A percentile compares a stretch with the other conserved stretches of the same genome.
Evolutionary conservation across 2,797 vertebrate genomes (phyloP).

Genomic region (Benthosema pterotum): DNA sequence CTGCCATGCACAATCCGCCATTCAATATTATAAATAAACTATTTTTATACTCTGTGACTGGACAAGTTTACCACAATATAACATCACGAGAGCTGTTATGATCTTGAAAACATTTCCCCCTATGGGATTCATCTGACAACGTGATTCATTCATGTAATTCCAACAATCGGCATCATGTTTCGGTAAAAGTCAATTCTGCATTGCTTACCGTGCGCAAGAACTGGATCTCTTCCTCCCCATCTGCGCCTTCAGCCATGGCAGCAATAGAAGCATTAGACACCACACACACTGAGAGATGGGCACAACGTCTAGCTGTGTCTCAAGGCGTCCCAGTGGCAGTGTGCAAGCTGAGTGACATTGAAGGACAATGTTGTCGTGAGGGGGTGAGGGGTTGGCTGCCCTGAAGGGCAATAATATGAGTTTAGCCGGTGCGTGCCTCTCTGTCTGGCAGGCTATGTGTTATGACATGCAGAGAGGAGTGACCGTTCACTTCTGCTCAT

Average conservation of each 20-base stretch:
- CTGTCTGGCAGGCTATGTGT: conserved; percentile 27
- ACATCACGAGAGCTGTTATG: no score
- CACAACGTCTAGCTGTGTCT: conserved; percentile 28
- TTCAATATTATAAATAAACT: neutral
- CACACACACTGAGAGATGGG: conserved; percentile 45
- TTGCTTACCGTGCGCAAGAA: conserved; percentile 91
- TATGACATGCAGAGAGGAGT: conserved; percentile 45
- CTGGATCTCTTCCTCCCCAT: conserved; percentile 92
- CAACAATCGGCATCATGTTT: no score
- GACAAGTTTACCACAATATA: neutral
- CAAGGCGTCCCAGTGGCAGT: conserved; percentile 17
- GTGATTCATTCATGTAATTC: no score
- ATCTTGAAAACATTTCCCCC: no score
- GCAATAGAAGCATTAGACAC: conserved; percentile 35
- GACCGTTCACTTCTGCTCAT: conserved; percentile 42
- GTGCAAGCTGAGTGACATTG: conserved; percentile 25
- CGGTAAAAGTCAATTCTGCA: conserved; percentile 25
- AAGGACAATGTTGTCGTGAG: conserved; percentile 49
- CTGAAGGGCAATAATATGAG: conserved; percentile 46
- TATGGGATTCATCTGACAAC: no score
- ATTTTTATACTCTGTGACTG: neutral
- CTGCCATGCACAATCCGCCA: neutral
- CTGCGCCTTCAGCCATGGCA: conserved; percentile 89
- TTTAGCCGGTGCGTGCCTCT: conserved; percentile 22
- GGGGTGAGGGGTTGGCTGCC: conserved; percentile 8